Percentiles rank a stretch among this genome's conserved stretches.
Evolutionary conservation across 2,113 vertebrate genomes (phyloP).

Genomic region (Leptobrachium leishanense): DNA sequence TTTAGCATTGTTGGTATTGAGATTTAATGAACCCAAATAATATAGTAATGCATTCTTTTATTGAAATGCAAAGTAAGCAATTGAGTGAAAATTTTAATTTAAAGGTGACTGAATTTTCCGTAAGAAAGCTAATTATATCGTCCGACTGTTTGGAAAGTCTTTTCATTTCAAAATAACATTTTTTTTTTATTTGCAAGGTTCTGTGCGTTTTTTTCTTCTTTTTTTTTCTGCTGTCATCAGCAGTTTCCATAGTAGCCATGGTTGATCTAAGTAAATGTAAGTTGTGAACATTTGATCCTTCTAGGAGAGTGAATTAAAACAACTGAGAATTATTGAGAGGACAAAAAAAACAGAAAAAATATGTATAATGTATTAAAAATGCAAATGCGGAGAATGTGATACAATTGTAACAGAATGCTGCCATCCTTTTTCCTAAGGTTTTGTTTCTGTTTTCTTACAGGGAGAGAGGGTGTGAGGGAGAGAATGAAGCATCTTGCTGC

Average conservation of each 20-base stretch:
- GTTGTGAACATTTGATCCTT: conserved; percentile 29
- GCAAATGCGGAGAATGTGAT: neutral
- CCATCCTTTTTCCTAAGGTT: neutral
- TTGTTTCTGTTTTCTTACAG: conserved; percentile 29
- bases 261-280: conserved; percentile 17
- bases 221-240: neutral
- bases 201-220: neutral
- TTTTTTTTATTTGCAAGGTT: neutral
- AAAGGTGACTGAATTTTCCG: conserved; percentile 27
- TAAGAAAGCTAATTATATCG: conserved; percentile 21
- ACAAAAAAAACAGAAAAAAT: neutral
- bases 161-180: neutral
- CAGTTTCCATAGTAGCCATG: conserved; percentile 12
- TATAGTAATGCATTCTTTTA: conserved; percentile 15
- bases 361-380: neutral
- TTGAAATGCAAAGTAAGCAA: conserved; percentile 8
- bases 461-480: conserved; percentile 56
- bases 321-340: conserved; percentile 10
- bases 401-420: neutral
- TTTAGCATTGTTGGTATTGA: neutral
- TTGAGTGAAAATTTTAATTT: conserved; percentile 35
- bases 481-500: conserved; percentile 74
- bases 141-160: conserved; percentile 1
- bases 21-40: conserved; percentile 18
- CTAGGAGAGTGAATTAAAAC: conserved; percentile 6